Percentiles rank a stretch among this genome's conserved stretches.
Evolutionary conservation across 2,797 vertebrate species (phyloP).

Genomic region (Gallinago stenura): DNA sequence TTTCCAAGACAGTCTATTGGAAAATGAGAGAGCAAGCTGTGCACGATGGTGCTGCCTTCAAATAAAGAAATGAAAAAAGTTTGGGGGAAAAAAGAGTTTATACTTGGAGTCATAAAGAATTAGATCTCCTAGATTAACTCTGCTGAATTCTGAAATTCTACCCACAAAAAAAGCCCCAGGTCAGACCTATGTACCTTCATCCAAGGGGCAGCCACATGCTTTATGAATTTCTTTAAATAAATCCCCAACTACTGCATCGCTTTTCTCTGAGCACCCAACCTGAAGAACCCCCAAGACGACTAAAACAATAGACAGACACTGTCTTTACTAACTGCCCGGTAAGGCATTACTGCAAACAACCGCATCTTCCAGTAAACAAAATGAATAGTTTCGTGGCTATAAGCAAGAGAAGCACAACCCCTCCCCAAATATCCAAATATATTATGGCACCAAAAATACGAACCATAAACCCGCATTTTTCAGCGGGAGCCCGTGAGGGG

Average conservation of each 20-base stretch:
- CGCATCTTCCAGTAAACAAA: not conserved
- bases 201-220: not conserved
- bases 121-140: not conserved
- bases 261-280: not conserved
- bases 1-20: not conserved
- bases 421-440: no score
- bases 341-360: not conserved
- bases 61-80: not conserved
- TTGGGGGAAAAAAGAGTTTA: not conserved
- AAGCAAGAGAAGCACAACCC: no score
- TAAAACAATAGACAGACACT: fast-evolving
- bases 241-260: not conserved
- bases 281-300: fast-evolving
- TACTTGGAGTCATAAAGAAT: not conserved
- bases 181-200: fast-evolving
- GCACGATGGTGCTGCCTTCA: not conserved
- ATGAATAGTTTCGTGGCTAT: fast-evolving
- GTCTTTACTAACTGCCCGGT: not conserved
- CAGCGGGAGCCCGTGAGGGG: not conserved
- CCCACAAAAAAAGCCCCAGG: fast-evolving
- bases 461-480: fast-evolving
- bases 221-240: not conserved
- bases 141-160: not conserved
- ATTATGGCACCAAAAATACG: no score
- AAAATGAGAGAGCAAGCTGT: slow-evolving; percentile 47